Conservation (phyloP, 1,140 invertebrate genomes). For the Coptotermes formosanus region DNA sequence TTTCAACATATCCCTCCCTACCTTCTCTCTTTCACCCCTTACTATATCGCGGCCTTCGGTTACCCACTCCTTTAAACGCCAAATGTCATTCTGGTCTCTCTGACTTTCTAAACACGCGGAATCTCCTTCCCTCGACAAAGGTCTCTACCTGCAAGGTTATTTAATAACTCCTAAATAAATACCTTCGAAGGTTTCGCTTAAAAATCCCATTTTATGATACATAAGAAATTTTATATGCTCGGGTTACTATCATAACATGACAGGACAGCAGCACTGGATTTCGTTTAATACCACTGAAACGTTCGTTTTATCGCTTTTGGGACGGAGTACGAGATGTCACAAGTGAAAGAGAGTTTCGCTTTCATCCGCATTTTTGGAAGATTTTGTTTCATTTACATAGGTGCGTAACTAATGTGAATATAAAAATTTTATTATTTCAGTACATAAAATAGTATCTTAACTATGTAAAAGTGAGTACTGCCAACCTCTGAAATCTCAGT, state of each 20-base stretch:
- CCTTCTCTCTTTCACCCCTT: background rate
- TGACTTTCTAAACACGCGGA: background rate
- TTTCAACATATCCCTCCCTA: background rate
- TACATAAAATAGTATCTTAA: too few species aligned
- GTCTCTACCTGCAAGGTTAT: background rate
- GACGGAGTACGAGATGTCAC: too few species aligned
- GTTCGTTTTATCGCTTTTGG: too few species aligned
- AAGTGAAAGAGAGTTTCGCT: too few species aligned
- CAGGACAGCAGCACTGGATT: background rate
- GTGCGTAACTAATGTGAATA: too few species aligned
- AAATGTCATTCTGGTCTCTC: background rate
- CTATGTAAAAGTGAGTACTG: too few species aligned
- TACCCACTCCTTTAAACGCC: background rate
- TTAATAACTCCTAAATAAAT: background rate
- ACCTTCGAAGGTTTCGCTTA: background rate
- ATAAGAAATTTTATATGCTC: background rate
- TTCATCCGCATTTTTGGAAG: too few species aligned
- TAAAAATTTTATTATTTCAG: too few species aligned
- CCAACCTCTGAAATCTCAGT: too few species aligned
- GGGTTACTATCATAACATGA: background rate
- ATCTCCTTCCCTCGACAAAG: background rate
- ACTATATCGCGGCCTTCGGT: background rate
- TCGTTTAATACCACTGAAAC: background rate
- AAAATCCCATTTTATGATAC: background rate
- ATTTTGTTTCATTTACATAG: too few species aligned